Base-by-base conservation (phyloP, 2,888 invertebrate species). In the Ophioninae sp. region DNA sequence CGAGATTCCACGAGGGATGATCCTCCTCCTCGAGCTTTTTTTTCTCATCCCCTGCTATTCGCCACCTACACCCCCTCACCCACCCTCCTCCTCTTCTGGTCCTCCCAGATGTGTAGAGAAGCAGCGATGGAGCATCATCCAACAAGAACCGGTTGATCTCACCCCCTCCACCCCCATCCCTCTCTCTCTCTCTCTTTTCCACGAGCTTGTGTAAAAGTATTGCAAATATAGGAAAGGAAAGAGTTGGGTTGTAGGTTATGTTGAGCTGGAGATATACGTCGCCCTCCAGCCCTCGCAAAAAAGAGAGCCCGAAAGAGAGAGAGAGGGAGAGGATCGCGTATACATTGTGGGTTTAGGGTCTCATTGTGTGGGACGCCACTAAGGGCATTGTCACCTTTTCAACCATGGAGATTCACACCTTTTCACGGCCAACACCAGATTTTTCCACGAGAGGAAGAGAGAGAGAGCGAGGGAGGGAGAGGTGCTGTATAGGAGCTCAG, bases 341-440 rank as follows among this genome's bases (percentile, higher is more conserved):
- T 80, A 89, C 90, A 91, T 90, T 92, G 92, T 92, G 90, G 90
- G 87, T 90, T 91, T 89, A 88, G 88, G 89, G 88, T 67, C 61
- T 89, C 89, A 91, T 89, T 90, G 90, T 91, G 88, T 83, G 86
- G 83, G 76, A 83, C 83, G 86, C 88, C 85, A 89, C 88, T 87
- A 85, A 88, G 86, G 86, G 79, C 87, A 91, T 92, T 91, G 92
- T 92, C 90, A 88, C 85, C 90, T 89, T 90, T 92, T 90, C 88
- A 91, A 88, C 67, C 84, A 85, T 86, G 87, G 64, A 90, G 91
- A 91, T 92, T 92, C 91, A 89, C 91, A 91, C 92, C 92, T 91
- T 91, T 91, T 91, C 89, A 90, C 85, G 89, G 88, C 84, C 86
- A 76, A 87, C 89, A 89, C 23, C 65, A 76, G 74, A 91, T 91